phyloP scores from a whole-genome alignment of 2,888 invertebrate genomes.

The Ophraella communa region DNA sequence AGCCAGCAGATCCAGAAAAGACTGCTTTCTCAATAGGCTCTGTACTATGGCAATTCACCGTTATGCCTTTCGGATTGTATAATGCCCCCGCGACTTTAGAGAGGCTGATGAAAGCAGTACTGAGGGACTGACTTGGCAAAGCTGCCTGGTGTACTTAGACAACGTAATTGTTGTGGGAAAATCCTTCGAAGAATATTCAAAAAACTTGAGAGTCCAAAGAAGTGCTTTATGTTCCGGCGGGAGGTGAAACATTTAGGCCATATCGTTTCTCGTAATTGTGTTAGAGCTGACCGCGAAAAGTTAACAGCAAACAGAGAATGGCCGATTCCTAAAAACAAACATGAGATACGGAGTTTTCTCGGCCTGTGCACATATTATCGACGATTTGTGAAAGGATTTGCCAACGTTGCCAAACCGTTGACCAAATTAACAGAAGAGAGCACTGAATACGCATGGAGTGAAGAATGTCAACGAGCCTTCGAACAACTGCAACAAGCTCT shows the following conservation, averaged over 20 bases:
- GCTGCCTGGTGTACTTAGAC: slow-evolving; percentile 37
- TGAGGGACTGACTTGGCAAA: slow-evolving; percentile 36
- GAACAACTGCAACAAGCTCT: neutral
- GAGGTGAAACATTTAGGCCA: slow-evolving; percentile 27
- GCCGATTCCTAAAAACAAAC: slow-evolving; percentile 30
- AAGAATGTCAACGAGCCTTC: neutral
- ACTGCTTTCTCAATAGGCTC: neutral
- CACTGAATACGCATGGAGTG: neutral
- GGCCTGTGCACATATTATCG: slow-evolving; percentile 29
- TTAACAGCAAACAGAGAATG: slow-evolving; percentile 18
- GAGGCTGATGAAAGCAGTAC: slow-evolving; percentile 35
- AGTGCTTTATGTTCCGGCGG: slow-evolving; percentile 8
- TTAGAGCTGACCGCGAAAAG: neutral
- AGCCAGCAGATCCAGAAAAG: too few species aligned
- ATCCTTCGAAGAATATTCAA: slow-evolving; percentile 33
- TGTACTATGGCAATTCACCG: slow-evolving; percentile 42
- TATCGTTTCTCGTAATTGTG: neutral
- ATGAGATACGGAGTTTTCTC: slow-evolving; percentile 21
- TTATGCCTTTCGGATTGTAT: slow-evolving; percentile 43
- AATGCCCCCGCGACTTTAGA: slow-evolving; percentile 42
- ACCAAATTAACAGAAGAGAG: neutral
- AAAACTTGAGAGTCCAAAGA: slow-evolving; percentile 20
- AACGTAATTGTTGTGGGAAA: slow-evolving; percentile 34
- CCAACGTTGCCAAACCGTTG: slow-evolving; percentile 24
- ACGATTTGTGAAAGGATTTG: slow-evolving; percentile 33